Percentiles rank a stretch among this genome's conserved stretches.
These are phyloP conservation scores for Pachycephus smyrnensis DNA, from an alignment of 2,888 invertebrate genomes.

Conservation along the genomic window DNA sequence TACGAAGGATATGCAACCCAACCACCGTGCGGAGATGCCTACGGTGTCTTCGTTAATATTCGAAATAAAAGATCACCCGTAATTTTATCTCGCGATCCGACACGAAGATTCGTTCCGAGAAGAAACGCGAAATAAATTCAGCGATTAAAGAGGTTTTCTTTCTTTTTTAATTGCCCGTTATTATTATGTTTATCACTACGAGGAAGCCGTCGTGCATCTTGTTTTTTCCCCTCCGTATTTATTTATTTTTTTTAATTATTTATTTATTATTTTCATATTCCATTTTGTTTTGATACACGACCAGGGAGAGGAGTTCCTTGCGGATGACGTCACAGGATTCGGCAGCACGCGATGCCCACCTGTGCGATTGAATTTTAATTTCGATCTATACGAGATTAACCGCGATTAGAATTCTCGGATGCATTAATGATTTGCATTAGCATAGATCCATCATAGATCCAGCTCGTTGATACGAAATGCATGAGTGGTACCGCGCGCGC, in stretches of 20 bases:
- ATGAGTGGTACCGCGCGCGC: constrained; percentile 28
- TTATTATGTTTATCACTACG: not conserved
- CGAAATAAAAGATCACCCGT: not conserved
- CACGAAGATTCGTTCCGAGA: not conserved
- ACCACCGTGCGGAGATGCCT: not conserved
- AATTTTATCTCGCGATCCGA: not conserved
- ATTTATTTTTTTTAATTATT: not conserved
- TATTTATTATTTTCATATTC: not conserved
- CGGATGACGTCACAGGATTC: constrained; percentile 38
- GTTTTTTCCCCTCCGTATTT: not conserved
- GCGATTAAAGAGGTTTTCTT: not conserved
- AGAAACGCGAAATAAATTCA: not conserved
- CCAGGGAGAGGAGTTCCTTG: not conserved
- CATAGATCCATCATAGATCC: constrained; percentile 62
- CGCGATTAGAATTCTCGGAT: constrained; percentile 52
- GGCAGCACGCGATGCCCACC: constrained; percentile 56
- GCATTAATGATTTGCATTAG: constrained; percentile 61
- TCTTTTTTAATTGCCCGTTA: not conserved
- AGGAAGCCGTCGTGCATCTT: not conserved
- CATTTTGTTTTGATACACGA: not conserved
- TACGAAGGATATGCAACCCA: not conserved
- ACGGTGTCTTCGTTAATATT: not conserved
- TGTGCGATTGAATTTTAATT: constrained; percentile 58
- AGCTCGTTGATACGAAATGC: constrained; percentile 35
- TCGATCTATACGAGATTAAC: constrained; percentile 39